Percentiles rank a stretch among this genome's conserved stretches.
These are phyloP conservation scores for Lottia gigantea DNA, from an alignment of 2,888 invertebrate genomes.

Conservation along the genomic window DNA sequence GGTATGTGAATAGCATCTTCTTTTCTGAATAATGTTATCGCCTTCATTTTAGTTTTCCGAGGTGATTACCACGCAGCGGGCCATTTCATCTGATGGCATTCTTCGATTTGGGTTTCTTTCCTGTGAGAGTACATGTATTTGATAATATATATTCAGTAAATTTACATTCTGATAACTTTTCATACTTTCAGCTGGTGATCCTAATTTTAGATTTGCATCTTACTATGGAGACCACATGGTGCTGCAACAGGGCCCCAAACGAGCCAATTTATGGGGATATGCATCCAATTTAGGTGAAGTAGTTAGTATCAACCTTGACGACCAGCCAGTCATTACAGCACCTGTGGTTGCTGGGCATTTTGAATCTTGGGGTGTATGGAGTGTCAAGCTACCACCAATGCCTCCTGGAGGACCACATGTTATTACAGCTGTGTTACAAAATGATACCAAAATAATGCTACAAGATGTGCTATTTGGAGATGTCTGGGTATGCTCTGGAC, in stretches of 20 bases:
- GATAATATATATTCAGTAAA: no score
- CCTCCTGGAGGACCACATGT: slow-evolving; percentile 36
- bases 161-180: no score
- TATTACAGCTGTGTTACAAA: slow-evolving; percentile 35
- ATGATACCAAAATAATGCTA: slow-evolving; percentile 33
- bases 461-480: slow-evolving; percentile 63
- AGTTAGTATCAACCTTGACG: slow-evolving; percentile 22
- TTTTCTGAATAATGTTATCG: no score
- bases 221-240: slow-evolving; percentile 44
- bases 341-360: slow-evolving; percentile 17
- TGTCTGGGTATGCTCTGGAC: slow-evolving; percentile 66
- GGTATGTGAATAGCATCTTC: no score
- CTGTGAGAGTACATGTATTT: no score
- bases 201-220: slow-evolving; percentile 18
- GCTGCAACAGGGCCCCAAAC: slow-evolving; percentile 36
- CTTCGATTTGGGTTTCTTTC: no score
- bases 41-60: no score
- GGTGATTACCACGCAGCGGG: no score
- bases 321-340: not conserved
- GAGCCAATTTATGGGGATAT: slow-evolving; percentile 41
- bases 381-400: slow-evolving; percentile 38
- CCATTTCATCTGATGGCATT: no score
- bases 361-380: slow-evolving; percentile 36
- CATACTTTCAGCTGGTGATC: not conserved
- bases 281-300: slow-evolving; percentile 27